Conservation (phyloP, 2,888 invertebrate genomes). For the Itoplectis maculator region DNA sequence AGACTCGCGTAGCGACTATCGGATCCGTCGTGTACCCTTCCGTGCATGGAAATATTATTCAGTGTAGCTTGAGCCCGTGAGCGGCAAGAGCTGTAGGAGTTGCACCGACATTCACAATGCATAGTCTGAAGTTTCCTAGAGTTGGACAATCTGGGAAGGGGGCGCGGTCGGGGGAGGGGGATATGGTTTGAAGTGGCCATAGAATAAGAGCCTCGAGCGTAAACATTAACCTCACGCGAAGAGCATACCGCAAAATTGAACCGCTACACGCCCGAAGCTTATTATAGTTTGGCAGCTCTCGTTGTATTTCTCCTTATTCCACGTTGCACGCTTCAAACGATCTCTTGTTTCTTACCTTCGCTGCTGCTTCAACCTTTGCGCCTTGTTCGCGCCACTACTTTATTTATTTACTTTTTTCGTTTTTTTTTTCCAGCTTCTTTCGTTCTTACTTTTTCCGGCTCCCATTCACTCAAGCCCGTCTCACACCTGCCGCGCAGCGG, state of each 20-base stretch:
- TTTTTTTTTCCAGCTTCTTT: conserved; percentile 3
- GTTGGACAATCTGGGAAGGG: too few species aligned
- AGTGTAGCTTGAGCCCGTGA: too few species aligned
- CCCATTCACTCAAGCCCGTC: conserved; percentile 30
- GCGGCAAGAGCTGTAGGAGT: too few species aligned
- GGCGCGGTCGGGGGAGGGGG: neutral
- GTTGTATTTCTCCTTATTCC: neutral
- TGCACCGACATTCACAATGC: too few species aligned
- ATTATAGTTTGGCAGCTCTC: conserved; percentile 51
- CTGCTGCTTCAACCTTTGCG: conserved; percentile 6
- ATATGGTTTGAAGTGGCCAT: neutral
- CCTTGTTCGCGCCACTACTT: neutral
- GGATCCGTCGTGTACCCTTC: too few species aligned
- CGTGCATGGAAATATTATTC: too few species aligned
- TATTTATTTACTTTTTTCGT: conserved; percentile 16
- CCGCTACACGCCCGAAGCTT: conserved; percentile 49
- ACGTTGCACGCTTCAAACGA: neutral
- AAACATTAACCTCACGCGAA: conserved; percentile 50
- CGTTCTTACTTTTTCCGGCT: neutral
- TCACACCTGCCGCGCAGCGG: conserved; percentile 53
- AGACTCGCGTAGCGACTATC: too few species aligned
- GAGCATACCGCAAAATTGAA: conserved; percentile 50
- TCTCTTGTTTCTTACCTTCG: conserved; percentile 8
- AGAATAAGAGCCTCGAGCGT: conserved; percentile 22
- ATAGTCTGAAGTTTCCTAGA: too few species aligned